Base-by-base conservation (phyloP, 2,113 vertebrate species). In the Corynorhinus townsendii region DNA sequence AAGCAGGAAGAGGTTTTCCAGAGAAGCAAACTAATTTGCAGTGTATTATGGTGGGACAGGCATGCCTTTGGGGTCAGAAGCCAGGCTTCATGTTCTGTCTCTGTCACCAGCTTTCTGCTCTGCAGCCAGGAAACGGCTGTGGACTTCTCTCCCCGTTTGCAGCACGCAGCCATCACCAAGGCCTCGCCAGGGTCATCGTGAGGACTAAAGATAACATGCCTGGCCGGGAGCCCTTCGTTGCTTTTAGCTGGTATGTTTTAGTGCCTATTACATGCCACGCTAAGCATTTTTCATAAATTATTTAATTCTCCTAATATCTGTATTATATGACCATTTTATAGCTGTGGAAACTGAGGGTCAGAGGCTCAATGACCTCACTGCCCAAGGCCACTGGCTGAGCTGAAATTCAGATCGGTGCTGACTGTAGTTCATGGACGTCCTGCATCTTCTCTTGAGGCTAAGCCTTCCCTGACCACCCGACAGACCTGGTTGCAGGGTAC, bases 181-280 rank as follows among this genome's bases (percentile, higher is more conserved):
- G 56, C 66, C 30, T 73, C 20, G 10, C 30, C 22, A 24, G 11
- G 14, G 64, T 47, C 28, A 0, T 3, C 33, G 1, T 38, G 52
- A 47, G 17, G 33, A 30, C 28, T 22, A 4, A 83, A 33, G 43
- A 1, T 38, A 24, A 26, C 0, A 0, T 81, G 68, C 38, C 47
- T 2, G 0, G 1, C 26, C 20, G 17, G 33, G 22, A 12, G 28
- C 5, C 35, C 9, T 71, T 19, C 0, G 2, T 80, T 66, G 19
- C 54, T 40, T 62, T 73, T 73, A 11, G 59, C 38, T 59, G 17
- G 16, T 10, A 7, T 69, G 64, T 30, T 59, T 86, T 54, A 9
- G 24, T 40, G 24, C 33, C 4, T 83, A 0, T 47, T 33, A 49
- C 3, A 19, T 35, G 38, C 35, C 62, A 73, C 4, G 10, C 54